Evolutionary conservation across 2,113 vertebrate species (phyloP).

Genomic region (Hypanus sabinus): DNA sequence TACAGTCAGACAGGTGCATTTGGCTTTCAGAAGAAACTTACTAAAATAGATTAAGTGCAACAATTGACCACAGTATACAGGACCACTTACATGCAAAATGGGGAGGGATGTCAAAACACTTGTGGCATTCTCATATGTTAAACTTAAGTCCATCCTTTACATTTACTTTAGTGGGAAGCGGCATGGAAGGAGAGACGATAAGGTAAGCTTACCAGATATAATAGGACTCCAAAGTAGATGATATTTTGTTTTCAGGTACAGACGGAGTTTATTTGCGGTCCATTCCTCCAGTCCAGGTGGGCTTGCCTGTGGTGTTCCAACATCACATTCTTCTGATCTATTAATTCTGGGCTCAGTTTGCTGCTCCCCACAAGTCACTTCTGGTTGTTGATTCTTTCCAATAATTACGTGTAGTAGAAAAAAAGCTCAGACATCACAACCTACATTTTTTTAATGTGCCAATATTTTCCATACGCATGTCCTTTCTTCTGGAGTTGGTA

Average conservation of each 20-base stretch:
- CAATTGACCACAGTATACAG: background rate
- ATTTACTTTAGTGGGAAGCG: background rate
- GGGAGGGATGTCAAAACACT: constrained; percentile 1
- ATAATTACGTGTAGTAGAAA: background rate
- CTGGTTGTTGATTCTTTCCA: background rate
- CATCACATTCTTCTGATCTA: background rate
- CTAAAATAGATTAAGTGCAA: background rate
- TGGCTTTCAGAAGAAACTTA: background rate
- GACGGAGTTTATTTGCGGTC: background rate
- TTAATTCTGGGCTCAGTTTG: background rate
- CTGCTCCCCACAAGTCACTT: background rate
- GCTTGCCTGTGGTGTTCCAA: background rate
- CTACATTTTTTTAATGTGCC: background rate
- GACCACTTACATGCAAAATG: background rate
- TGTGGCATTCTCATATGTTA: constrained; percentile 18
- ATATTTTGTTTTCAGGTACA: constrained; percentile 22
- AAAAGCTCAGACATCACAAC: background rate
- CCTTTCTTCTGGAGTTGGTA: background rate
- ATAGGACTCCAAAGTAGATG: constrained; percentile 2
- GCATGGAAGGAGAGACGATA: constrained; percentile 23
- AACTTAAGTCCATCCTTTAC: background rate
- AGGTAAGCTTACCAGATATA: background rate
- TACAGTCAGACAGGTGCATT: background rate
- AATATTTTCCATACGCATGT: background rate
- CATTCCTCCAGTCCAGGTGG: background rate